A percentile compares a stretch with the other conserved stretches of the same genome.
These are phyloP conservation scores for Caenorhabditis angaria DNA, from an alignment of 2,888 invertebrate genomes.

Conservation along the genomic window DNA sequence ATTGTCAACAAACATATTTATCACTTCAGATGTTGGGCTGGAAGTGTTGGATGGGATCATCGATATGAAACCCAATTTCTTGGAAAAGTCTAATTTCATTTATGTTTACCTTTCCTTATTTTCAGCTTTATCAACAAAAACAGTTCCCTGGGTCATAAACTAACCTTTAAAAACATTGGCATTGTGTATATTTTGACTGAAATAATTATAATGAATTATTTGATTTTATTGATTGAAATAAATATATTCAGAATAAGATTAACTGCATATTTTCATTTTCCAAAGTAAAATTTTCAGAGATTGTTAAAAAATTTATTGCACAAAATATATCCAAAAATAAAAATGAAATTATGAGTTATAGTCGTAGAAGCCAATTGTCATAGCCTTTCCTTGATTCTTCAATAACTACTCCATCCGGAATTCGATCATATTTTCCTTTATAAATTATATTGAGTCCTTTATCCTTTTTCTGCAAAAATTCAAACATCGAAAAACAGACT, in stretches of 20 bases:
- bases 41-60: constrained; percentile 70
- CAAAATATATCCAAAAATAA: too few relatives aligned
- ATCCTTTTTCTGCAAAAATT: too few relatives aligned
- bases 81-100: background rate
- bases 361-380: too few relatives aligned
- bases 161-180: background rate
- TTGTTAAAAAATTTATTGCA: too few relatives aligned
- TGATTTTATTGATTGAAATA: too few relatives aligned
- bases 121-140: constrained; percentile 1
- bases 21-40: constrained; percentile 68
- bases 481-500: background rate
- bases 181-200: background rate
- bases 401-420: too few relatives aligned
- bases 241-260: too few relatives aligned
- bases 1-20: constrained; percentile 43
- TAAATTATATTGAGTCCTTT: too few relatives aligned
- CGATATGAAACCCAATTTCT: constrained; percentile 60
- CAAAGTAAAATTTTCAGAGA: too few relatives aligned
- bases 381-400: too few relatives aligned
- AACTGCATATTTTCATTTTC: too few relatives aligned
- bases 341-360: background rate
- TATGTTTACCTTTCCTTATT: background rate
- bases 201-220: background rate
- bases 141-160: background rate
- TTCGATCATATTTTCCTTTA: too few relatives aligned